phyloP scores from a whole-genome alignment of 1,140 invertebrate genomes.

The Nasonia vitripennis region DNA sequence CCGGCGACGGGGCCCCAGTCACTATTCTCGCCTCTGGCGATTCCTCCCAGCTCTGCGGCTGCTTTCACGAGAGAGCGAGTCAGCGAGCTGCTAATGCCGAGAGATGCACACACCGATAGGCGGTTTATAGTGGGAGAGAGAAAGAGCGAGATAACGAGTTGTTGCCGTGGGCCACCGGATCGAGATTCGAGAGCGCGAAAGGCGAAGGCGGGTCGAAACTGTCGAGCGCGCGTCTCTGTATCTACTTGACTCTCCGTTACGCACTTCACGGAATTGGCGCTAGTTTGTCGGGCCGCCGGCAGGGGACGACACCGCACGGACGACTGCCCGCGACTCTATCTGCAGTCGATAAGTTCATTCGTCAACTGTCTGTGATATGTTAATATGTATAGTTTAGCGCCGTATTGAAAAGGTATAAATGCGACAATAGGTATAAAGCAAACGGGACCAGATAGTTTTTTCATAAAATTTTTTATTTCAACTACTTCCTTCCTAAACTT shows the following conservation, averaged over 20 bases:
- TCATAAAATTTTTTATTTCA: constrained; percentile 31
- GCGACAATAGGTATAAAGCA: too few species aligned
- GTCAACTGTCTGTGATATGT: too few species aligned
- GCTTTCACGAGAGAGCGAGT: not conserved
- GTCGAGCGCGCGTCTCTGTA: not conserved
- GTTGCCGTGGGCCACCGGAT: not conserved
- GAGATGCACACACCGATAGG: not conserved
- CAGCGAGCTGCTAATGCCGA: not conserved
- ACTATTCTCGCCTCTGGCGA: too few species aligned
- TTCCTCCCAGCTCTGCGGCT: not conserved
- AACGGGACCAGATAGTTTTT: not conserved
- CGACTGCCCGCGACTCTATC: too few species aligned
- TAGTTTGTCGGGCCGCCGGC: not conserved
- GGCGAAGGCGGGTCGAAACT: not conserved
- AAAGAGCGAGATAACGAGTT: not conserved
- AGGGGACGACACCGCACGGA: not conserved
- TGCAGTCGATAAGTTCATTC: too few species aligned
- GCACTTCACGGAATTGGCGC: not conserved
- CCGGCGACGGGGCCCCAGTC: too few species aligned
- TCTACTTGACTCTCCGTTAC: not conserved
- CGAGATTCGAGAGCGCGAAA: not conserved
- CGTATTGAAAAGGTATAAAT: too few species aligned
- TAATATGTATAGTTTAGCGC: too few species aligned
- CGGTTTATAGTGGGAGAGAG: not conserved
- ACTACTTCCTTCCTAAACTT: constrained; percentile 20